Percentiles rank a stretch among this genome's conserved stretches.
Evolutionary conservation across 2,797 vertebrate genomes (phyloP).

Genomic region (Leptatherina wallacei): DNA sequence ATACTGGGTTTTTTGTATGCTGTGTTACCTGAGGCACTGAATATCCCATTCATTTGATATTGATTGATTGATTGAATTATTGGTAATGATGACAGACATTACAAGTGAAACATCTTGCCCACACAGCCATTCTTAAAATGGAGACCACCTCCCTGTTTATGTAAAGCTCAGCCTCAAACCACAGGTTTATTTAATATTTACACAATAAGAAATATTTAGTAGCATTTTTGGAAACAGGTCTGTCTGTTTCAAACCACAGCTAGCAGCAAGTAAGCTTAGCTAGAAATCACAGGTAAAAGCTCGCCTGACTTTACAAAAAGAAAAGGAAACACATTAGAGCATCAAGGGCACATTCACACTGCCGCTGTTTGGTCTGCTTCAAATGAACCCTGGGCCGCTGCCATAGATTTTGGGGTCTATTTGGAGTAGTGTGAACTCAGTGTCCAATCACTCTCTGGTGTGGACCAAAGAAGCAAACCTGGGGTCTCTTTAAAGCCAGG

Average conservation of each 20-base stretch:
- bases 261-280: background rate
- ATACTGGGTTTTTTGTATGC: background rate
- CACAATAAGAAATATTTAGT: background rate
- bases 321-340: no score
- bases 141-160: background rate
- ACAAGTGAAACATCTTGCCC: background rate
- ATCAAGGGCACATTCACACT: background rate
- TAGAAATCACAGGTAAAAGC: background rate
- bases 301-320: background rate
- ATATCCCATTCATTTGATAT: background rate
- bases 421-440: no score
- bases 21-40: background rate
- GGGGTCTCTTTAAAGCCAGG: no score
- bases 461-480: no score
- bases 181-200: background rate
- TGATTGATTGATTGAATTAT: background rate
- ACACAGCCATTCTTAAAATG: background rate
- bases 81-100: background rate
- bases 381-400: no score
- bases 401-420: no score
- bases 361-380: no score
- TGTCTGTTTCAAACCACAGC: background rate
- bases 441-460: no score
- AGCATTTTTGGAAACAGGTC: background rate
- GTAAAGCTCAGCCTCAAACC: background rate